Conservation (phyloP, 2,113 vertebrate species). For the Colossoma macropomum region DNA sequence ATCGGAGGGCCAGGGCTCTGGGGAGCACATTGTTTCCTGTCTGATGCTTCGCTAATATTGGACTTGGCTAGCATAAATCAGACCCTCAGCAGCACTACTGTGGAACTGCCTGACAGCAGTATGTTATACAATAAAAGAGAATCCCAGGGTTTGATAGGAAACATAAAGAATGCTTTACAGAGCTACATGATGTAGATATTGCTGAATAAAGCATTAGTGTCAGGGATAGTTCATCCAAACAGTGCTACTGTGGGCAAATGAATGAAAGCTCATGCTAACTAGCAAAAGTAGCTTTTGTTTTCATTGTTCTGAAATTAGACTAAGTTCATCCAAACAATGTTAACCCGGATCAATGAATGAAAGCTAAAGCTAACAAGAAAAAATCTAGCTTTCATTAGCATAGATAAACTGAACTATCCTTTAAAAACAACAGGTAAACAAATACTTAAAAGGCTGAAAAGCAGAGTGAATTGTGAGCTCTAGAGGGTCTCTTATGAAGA, state of each 20-base stretch:
- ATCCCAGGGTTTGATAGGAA: background rate
- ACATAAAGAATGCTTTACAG: too few relatives aligned
- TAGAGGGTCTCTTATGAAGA: background rate
- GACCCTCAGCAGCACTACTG: background rate
- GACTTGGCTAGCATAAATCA: constrained; percentile 42
- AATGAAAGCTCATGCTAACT: background rate
- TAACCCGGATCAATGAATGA: background rate
- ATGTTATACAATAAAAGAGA: background rate
- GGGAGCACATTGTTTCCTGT: constrained; percentile 44
- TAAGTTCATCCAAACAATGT: background rate
- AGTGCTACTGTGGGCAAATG: too few relatives aligned
- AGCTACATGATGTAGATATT: too few relatives aligned
- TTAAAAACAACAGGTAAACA: too few relatives aligned
- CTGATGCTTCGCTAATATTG: constrained; percentile 43
- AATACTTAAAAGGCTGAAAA: too few relatives aligned
- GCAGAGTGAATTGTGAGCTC: background rate
- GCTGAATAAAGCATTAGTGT: too few relatives aligned
- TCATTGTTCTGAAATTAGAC: too few relatives aligned
- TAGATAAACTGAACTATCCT: too few relatives aligned
- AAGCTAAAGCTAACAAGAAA: too few relatives aligned
- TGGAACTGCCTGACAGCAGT: constrained; percentile 32
- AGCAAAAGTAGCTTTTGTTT: too few relatives aligned
- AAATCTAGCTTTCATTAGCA: too few relatives aligned
- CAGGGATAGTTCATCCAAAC: too few relatives aligned
- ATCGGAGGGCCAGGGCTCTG: constrained; percentile 16